Base-by-base conservation (phyloP, 2,888 invertebrate genomes). In the Leptopilina syphax region DNA sequence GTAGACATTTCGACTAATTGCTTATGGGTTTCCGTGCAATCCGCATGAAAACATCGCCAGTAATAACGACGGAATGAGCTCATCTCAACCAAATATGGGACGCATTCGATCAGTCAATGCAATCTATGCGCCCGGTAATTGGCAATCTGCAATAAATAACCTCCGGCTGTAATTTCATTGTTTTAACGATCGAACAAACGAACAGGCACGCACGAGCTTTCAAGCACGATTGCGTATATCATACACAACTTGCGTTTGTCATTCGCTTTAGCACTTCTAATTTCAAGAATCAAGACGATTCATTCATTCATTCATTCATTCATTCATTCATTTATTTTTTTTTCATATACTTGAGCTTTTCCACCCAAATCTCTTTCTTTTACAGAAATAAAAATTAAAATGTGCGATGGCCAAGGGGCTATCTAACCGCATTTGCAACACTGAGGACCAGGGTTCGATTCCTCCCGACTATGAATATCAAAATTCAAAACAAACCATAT, bases 121-220 rank as follows among this genome's bases (percentile, higher is more conserved):
- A 87, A 88, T 88, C 86, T 88, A 85, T 86, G 83, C 83, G 81
- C 81, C 83, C 84, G 82, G 85, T 88, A 88, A 89, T 88, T 88
- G 88, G 81, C 87, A 87, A 89, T 89, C 87, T 86, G 87, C 87
- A 86, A 88, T 88, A 87, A 88, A 88, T 86, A 88, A 88, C 84
- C 83, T 80, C 81, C 83, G 83, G 81, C 85, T 88, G 85, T 87
- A 87, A 88, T 88, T 88, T 87, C 85, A 87, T 87, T 87, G 86
- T 87, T 88, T 88, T 84, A 87, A 86, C 85, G 86, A 86, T 83
- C 84, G 82, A 83, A 81, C 81, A 57, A 81, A 83, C 77, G 79
- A 76, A 63, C 76, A 65, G 68, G 34, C 77, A 78, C 67, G 65
- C 76, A 77, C 18, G 54, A 77, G 78, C 65, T 73, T 73, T 57